Conservation (phyloP, 2,888 invertebrate genomes). For the Netelia melanura region DNA sequence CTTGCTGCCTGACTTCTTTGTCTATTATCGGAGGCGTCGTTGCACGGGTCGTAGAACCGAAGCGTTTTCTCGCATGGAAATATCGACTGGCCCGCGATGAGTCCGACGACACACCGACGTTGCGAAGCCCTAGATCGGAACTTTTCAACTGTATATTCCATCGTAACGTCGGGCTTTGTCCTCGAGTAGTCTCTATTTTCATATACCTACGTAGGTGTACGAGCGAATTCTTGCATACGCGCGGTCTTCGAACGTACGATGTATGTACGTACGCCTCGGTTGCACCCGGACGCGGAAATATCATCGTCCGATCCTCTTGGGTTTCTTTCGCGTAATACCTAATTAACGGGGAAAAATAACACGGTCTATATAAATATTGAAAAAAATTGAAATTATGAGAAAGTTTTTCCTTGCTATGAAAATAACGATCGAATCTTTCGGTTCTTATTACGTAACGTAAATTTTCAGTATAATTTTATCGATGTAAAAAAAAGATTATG, state of each 20-base stretch:
- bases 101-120: constrained; percentile 60
- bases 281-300: constrained; percentile 32
- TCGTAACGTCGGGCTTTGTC: constrained; percentile 67
- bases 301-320: constrained; percentile 11
- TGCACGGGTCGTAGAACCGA: constrained; percentile 56
- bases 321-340: constrained; percentile 31
- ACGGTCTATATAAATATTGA: background rate
- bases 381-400: background rate
- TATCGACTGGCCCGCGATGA: constrained; percentile 59
- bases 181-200: constrained; percentile 54
- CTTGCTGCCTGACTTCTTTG: constrained; percentile 13
- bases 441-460: no score
- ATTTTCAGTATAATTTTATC: no score
- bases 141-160: constrained; percentile 65
- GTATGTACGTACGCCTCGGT: background rate
- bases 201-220: constrained; percentile 19
- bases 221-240: constrained; percentile 17
- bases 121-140: constrained; percentile 71
- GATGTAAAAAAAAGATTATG: no score
- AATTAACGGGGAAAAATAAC: background rate
- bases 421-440: no score
- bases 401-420: no score
- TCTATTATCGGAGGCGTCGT: constrained; percentile 37
- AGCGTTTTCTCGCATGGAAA: constrained; percentile 53
- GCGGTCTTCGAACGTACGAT: constrained; percentile 17